Conservation (phyloP, 2,797 vertebrate genomes). For the Macropodus opercularis region DNA sequence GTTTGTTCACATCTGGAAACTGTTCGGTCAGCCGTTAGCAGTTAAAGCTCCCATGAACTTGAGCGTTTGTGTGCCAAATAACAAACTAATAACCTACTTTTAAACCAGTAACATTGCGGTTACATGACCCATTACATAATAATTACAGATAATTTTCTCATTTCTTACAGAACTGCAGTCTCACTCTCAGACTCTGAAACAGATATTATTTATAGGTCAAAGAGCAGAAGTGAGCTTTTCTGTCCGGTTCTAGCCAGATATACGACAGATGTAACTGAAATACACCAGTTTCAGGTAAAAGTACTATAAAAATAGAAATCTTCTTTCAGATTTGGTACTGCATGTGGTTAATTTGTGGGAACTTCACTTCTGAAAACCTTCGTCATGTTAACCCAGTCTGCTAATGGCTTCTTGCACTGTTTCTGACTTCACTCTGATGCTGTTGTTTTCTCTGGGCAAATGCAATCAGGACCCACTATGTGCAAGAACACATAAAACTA, state of each 20-base stretch:
- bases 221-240: neutral
- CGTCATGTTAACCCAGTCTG: conserved; percentile 3
- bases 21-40: conserved; percentile 1
- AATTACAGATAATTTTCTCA: conserved; percentile 7
- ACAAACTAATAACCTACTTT: no score
- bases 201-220: neutral
- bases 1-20: conserved; percentile 52
- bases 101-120: neutral
- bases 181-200: neutral
- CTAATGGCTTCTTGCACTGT: neutral
- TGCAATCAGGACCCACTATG: neutral
- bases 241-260: no score
- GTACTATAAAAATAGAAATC: no score
- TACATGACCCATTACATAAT: conserved; percentile 4
- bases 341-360: no score
- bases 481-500: neutral
- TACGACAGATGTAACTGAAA: no score
- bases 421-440: neutral
- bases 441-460: neutral
- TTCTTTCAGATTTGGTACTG: no score
- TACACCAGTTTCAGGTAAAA: no score
- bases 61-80: conserved; percentile 14
- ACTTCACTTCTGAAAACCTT: conserved; percentile 1
- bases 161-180: conserved; percentile 18
- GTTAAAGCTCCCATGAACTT: conserved; percentile 10